Evolutionary conservation across 1,140 invertebrate species (phyloP).

Genomic region (Phymorhynchus buccinoides): DNA sequence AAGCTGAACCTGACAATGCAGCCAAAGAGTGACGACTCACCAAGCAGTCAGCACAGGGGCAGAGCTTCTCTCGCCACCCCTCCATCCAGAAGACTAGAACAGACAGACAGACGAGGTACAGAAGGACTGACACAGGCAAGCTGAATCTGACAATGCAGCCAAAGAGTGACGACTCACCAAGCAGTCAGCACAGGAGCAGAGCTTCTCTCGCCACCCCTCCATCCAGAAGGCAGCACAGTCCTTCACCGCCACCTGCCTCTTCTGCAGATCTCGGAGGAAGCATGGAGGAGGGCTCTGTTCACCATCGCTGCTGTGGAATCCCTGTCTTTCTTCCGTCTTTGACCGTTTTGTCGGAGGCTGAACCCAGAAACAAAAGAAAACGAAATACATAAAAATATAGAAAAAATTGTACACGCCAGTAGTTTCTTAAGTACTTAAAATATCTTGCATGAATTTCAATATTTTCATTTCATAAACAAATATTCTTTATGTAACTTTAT

Average conservation of each 20-base stretch:
- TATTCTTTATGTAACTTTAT: no score
- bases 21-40: no score
- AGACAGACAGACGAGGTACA: not conserved
- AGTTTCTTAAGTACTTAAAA: no score
- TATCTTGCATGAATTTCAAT: no score
- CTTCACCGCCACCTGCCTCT: slow-evolving; percentile 43
- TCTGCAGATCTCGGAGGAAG: slow-evolving; percentile 53
- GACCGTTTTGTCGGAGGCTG: slow-evolving; percentile 14
- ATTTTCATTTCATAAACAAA: no score
- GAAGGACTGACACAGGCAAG: not conserved
- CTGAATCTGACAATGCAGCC: not conserved
- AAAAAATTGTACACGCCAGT: no score
- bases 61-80: no score
- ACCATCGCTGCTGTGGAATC: not conserved
- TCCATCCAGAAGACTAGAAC: no score
- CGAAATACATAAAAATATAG: no score
- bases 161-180: slow-evolving; percentile 47
- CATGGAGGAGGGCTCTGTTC: slow-evolving; percentile 35
- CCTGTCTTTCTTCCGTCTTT: not conserved
- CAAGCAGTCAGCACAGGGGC: no score
- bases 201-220: slow-evolving; percentile 81
- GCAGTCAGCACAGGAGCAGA: slow-evolving; percentile 79
- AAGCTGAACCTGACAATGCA: no score
- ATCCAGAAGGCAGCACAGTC: slow-evolving; percentile 79
- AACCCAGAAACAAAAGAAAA: not conserved